phyloP scores from a whole-genome alignment of 2,888 invertebrate species.

The Agrochola macilenta region DNA sequence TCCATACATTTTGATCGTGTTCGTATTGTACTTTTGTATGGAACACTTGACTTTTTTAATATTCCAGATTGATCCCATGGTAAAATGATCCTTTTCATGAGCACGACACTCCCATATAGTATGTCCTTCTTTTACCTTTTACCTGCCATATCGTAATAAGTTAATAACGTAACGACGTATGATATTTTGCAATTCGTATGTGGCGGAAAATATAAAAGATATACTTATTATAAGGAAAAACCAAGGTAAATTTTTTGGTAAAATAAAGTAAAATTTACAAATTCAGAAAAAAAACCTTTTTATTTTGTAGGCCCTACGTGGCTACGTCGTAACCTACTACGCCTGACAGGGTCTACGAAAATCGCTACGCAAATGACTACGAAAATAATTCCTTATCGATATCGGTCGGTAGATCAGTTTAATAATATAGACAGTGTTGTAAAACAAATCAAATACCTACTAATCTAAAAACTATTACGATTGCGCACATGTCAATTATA shows the following conservation, averaged over 20 bases:
- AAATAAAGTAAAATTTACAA: background rate
- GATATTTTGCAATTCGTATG: background rate
- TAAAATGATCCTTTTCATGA: background rate
- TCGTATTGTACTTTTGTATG: background rate
- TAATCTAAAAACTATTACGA: background rate
- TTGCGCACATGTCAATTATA: background rate
- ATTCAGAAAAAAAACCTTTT: too few species aligned
- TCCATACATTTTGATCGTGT: background rate
- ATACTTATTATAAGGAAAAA: background rate
- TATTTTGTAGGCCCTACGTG: constrained; percentile 5
- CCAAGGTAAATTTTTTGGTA: background rate
- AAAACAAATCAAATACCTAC: background rate
- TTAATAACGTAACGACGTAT: background rate
- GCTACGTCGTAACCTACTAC: constrained; percentile 45
- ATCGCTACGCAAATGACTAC: constrained; percentile 36
- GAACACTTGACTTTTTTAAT: background rate
- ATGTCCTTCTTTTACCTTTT: background rate
- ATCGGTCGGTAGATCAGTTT: background rate
- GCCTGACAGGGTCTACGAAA: constrained; percentile 33
- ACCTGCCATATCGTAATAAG: background rate
- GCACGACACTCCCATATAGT: too few species aligned
- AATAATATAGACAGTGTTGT: background rate
- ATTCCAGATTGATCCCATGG: background rate
- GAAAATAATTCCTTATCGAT: background rate
- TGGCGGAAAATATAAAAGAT: background rate